Conservation (phyloP, 2,888 invertebrate genomes). For the Dusona sp. region DNA sequence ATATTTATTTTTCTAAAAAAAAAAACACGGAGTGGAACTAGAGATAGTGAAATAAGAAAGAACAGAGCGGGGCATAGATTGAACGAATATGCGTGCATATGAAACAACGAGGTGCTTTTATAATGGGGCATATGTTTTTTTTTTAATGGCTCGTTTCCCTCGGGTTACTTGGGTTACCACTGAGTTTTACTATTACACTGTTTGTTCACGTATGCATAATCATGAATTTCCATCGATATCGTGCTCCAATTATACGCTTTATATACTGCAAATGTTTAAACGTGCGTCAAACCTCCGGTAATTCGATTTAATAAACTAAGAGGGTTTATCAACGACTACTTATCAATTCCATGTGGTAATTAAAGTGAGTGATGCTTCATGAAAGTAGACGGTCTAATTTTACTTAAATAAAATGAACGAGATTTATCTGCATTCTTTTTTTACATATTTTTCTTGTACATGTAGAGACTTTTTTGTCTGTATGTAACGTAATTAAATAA, state of each 20-base stretch:
- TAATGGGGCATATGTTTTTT: slow-evolving; percentile 43
- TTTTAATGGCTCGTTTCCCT: slow-evolving; percentile 44
- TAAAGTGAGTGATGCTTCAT: slow-evolving; percentile 20
- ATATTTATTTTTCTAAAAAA: neutral
- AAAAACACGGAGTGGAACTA: neutral
- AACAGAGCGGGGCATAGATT: slow-evolving; percentile 58
- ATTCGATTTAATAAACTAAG: slow-evolving; percentile 23
- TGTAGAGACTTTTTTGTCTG: neutral
- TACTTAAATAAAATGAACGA: neutral
- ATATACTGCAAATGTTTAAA: slow-evolving; percentile 23
- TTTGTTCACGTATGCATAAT: slow-evolving; percentile 40
- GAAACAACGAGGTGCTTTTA: slow-evolving; percentile 45
- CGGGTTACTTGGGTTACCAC: slow-evolving; percentile 53
- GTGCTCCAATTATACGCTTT: slow-evolving; percentile 61
- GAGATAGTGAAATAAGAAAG: slow-evolving; percentile 41
- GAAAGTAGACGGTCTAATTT: neutral
- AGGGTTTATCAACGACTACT: slow-evolving; percentile 13
- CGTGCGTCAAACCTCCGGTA: neutral
- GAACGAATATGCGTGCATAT: slow-evolving; percentile 12
- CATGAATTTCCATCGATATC: slow-evolving; percentile 58
- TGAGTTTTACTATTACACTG: slow-evolving; percentile 25
- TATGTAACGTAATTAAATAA: neutral
- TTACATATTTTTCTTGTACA: neutral
- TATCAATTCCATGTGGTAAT: slow-evolving; percentile 21
- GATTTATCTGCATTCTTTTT: neutral